Percentiles rank a stretch among this genome's conserved stretches.
These are phyloP conservation scores for Brachylomia viminalis DNA, from an alignment of 2,888 invertebrate genomes.

Conservation along the genomic window DNA sequence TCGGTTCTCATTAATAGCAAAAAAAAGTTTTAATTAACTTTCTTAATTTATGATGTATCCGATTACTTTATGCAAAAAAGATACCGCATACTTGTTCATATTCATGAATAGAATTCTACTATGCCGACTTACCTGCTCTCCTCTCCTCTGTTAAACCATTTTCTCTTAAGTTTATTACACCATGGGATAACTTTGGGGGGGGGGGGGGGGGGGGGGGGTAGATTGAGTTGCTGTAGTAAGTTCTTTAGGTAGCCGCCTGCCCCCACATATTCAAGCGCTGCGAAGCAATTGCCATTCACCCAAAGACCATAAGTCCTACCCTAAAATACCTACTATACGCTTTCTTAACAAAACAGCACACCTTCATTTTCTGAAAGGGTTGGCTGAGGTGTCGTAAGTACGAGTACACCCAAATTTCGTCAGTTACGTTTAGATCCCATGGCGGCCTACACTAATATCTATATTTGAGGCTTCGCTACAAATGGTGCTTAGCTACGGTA, in stretches of 20 bases:
- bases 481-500: not conserved
- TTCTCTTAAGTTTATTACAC: not conserved
- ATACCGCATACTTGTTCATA: not conserved
- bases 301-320: not conserved
- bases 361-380: not conserved
- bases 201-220: not conserved
- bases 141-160: not conserved
- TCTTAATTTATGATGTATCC: constrained; percentile 41
- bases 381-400: too few species aligned
- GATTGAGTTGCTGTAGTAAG: not conserved
- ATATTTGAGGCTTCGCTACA: not conserved
- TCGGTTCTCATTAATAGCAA: constrained; percentile 29
- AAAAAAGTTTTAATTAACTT: constrained; percentile 23
- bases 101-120: not conserved
- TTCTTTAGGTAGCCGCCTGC: not conserved
- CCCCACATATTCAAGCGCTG: not conserved
- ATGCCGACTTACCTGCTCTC: not conserved
- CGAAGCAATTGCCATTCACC: not conserved
- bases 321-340: not conserved
- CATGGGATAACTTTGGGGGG: not conserved
- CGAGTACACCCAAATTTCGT: not conserved
- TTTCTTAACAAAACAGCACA: not conserved
- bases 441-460: not conserved
- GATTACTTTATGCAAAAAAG: not conserved
- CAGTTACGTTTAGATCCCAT: not conserved